phyloP scores from a whole-genome alignment of 2,113 vertebrate species.

The Pachycephala philippinensis region DNA sequence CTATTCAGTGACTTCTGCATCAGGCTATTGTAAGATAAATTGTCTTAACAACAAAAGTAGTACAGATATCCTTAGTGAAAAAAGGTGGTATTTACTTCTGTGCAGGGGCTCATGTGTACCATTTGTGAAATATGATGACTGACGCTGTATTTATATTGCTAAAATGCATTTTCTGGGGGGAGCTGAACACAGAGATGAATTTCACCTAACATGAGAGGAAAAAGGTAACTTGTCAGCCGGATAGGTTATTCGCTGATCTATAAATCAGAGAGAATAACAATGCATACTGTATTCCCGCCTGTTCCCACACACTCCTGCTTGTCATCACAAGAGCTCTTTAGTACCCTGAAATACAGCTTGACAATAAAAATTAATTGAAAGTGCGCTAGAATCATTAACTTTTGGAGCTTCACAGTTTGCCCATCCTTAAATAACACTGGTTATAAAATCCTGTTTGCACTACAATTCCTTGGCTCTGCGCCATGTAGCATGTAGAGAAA shows the following conservation, averaged over 20 bases:
- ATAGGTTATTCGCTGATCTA: background rate
- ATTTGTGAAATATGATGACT: background rate
- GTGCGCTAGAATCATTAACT: conserved; percentile 32
- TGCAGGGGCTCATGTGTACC: background rate
- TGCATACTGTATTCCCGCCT: background rate
- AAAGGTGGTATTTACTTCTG: background rate
- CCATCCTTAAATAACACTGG: conserved; percentile 40
- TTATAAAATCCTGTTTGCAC: conserved; percentile 47
- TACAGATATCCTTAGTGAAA: background rate
- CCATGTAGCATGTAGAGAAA: conserved; percentile 29
- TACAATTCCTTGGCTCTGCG: conserved; percentile 4
- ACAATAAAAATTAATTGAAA: conserved; percentile 65
- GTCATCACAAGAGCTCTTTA: conserved; percentile 38
- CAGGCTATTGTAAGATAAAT: background rate
- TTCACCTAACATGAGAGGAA: background rate
- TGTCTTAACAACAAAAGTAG: background rate
- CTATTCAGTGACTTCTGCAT: background rate
- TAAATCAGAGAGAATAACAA: background rate
- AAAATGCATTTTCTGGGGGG: background rate
- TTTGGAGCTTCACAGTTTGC: conserved; percentile 43
- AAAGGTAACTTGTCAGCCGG: background rate
- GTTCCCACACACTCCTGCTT: conserved; percentile 36
- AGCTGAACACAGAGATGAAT: background rate
- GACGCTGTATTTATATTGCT: background rate
- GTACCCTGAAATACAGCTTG: conserved; percentile 41